Evolutionary conservation across 2,113 vertebrate species (phyloP), one percentile per base, ranked within the genome.

Genomic region (Tychaedon coryphoeus): DNA sequence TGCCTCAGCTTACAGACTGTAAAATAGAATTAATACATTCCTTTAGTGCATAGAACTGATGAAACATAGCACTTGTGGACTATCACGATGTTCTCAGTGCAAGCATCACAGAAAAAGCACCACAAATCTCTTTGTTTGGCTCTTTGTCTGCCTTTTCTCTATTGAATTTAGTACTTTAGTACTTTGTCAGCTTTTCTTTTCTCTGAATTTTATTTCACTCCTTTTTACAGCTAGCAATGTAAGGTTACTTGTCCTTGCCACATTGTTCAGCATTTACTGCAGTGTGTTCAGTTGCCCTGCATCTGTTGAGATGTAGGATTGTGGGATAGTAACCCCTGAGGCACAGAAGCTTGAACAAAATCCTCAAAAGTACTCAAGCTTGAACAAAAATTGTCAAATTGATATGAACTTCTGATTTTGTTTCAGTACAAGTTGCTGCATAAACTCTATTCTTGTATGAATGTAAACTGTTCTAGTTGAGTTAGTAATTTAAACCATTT

Each of bases 251-350:
- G 42, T 83, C 64, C 64, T 93, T 69, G 38, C 34, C 47, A n/a
- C 69, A 36, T 92, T 92, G 88, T 90, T 90, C 42, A 70, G 75
- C 19, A 16, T 90, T 92, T 77, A 90, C 64, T 86, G 75, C 71
- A 58, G 64, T 86, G 90, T 90, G 85, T 61, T 60, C 57, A 33
- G 65, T 79, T 92, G 71, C 67, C 54, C 31, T 65, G n/a, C 50
- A 19, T 83, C 67, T 79, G 28, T 76, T 65, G 66, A 79, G 66
- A 75, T 81, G 36, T 25, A 29, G 57, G 81, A 40, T 14, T 54
- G 42, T 40, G 64, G 34, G 50, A 60, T 42, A 47, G 67, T 62
- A 86, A 83, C 42, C 19, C 50, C 60, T 80, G 75, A 80, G 75
- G 45, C 61, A 47, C 28, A 58, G 18, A 42, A 60, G 36, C 51